Base-by-base conservation (phyloP, 2,113 vertebrate species). In the Cacatua alba region DNA sequence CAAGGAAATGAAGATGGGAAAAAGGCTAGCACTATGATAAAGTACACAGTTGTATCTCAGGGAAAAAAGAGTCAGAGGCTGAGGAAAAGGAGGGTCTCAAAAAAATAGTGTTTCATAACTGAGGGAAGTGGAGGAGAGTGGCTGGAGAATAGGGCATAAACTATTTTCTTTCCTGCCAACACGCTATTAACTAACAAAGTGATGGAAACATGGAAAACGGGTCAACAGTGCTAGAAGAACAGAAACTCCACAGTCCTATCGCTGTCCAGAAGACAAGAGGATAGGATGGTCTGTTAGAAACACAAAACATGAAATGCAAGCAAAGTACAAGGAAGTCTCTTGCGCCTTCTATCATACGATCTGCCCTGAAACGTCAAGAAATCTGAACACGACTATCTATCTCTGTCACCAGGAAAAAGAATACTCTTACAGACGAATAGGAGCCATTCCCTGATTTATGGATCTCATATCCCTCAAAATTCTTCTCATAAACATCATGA, bases 391-490 rank as follows among this genome's bases (percentile, higher is more conserved):
- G 24, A 81, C 69, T 49, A 51, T 86, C 35, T 44, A 24, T 83
- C 57, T 85, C 49, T 80, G 57, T 65, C 74, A 65, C 37, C 24
- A 33, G 33, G 74, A 87, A 91, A 82, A 28, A 89, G 31, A 85
- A 91, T 46, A 72, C 10, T 23, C n/a, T 72, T 72, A 57, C 4
- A 92, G 84, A 95, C 89, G 84, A 91, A 79, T 69, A 57, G 52
- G 29, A 95, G 28, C 35, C 77, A 94, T 74, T 88, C 79, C 46
- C 63, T 82, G 81, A 87, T 80, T 89, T 89, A 91, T 69, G 57
- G 52, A 68, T 91, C 84, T 87, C 86, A 86, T 86, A 87, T 60
- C 44, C 65, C 25, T 79, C 4, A 3, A 68, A 94, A 85, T 82
- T 79, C 43, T 75, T 48, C 84, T 78, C 51, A 86, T 43, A 86